Evolutionary conservation across 2,888 invertebrate genomes (phyloP), one percentile per base, ranked within the genome.

Genomic region (Gasteruption jaculator): DNA sequence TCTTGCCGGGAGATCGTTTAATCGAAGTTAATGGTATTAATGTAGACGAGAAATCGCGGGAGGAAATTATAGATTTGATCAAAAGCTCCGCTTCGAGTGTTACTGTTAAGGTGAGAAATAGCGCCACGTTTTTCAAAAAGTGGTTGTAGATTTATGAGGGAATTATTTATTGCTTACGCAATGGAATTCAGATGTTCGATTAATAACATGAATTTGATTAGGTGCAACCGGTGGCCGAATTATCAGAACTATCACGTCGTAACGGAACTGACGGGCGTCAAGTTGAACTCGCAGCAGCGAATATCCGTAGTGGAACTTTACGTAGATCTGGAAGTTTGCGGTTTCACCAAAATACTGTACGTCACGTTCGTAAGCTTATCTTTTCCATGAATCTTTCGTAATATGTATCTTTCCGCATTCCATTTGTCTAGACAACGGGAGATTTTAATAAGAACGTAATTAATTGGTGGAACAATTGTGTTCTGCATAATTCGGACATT

Each of bases 181-280:
- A n/a, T n/a, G n/a, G n/a, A n/a, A n/a, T n/a, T n/a, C n/a, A n/a
- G n/a, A n/a, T n/a, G n/a, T 35, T 7, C 5, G 5, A 12, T 6
- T 27, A 15, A 11, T 7, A 4, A 35, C n/a, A n/a, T n/a, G n/a
- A n/a, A n/a, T n/a, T n/a, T n/a, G n/a, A 63, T 14, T 72, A 90
- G 90, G 94, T 95, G 49, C 93, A 94, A 73, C 91, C 93, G 26
- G 91, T 94, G 51, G 87, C 91, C 0, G 94, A 95, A 73, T 74
- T 95, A 57, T 87, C 90, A 57, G 94, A 95, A 73, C 71, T 94
- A 58, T 91, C 90, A 47, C 80, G 89, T 54, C 78, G 92, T 38
- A 86, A 79, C 16, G 76, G 77, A 30, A 77, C 80, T 54, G 86
- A 86, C 58, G 86, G 86, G 1, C 74, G 73, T 26, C 76, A 77